phyloP scores from a whole-genome alignment of 2,113 vertebrate genomes.

The Geothlypis trichas region DNA sequence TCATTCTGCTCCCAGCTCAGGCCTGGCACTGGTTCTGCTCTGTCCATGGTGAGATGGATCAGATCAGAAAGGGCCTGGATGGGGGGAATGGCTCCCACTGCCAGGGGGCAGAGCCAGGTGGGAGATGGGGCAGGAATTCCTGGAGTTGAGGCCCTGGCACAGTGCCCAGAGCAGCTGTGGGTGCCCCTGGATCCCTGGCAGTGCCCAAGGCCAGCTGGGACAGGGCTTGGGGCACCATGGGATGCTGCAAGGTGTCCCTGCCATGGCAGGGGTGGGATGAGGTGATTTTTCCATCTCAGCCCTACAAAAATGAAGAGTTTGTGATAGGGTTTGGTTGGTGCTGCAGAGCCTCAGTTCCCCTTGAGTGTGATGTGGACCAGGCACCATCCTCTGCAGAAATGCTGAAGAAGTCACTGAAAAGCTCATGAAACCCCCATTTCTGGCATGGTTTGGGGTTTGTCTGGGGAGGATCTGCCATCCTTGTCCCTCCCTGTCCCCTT shows the following conservation, averaged over 20 bases:
- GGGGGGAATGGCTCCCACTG: background rate
- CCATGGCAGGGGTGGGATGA: no score
- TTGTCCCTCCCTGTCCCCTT: background rate
- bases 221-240: background rate
- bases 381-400: background rate
- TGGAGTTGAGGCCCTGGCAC: background rate
- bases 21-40: background rate
- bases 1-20: background rate
- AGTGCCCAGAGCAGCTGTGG: no score
- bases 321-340: background rate
- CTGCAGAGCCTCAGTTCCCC: background rate
- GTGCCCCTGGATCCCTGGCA: background rate
- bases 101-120: rapidly evolving
- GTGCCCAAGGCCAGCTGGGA: background rate
- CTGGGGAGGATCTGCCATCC: background rate
- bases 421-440: background rate
- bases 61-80: background rate
- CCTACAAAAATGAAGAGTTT: background rate
- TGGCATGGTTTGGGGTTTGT: background rate
- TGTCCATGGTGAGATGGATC: background rate
- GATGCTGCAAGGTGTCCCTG: background rate
- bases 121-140: background rate
- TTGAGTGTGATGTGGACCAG: background rate
- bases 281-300: background rate
- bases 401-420: background rate